Conservation (phyloP, 2,797 vertebrate species). For the Clarias platycephalus region DNA sequence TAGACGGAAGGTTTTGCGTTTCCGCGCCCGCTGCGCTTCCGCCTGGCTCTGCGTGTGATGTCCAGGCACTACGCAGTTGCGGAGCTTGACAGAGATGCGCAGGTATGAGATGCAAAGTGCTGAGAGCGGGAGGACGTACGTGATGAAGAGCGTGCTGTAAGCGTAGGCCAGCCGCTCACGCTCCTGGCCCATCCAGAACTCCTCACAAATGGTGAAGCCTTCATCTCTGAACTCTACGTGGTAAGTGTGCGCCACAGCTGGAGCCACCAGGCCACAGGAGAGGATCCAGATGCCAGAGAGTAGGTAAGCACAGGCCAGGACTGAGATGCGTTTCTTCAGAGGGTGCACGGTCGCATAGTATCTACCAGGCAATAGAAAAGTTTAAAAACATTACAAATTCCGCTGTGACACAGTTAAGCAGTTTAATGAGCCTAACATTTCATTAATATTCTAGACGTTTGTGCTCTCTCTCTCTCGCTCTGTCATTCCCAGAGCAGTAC, state of each 20-base stretch:
- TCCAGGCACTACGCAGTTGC: constrained; percentile 82
- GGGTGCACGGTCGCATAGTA: constrained; percentile 87
- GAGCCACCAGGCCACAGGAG: constrained; percentile 81
- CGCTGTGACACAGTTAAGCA: background rate
- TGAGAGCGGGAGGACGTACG: constrained; percentile 84
- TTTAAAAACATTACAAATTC: background rate
- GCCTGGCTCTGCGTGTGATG: constrained; percentile 83
- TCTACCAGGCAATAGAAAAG: constrained; percentile 59
- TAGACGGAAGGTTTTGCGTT: constrained; percentile 85
- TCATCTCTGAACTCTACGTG: constrained; percentile 84
- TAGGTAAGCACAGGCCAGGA: constrained; percentile 78
- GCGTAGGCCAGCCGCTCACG: constrained; percentile 79
- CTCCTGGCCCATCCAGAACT: constrained; percentile 87
- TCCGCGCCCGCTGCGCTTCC: constrained; percentile 76
- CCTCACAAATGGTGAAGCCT: constrained; percentile 86
- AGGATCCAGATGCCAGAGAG: constrained; percentile 84
- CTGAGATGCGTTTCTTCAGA: constrained; percentile 82
- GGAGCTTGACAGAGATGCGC: constrained; percentile 84
- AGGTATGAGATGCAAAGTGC: constrained; percentile 84
- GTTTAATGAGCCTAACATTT: background rate
- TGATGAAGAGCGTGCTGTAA: constrained; percentile 83
- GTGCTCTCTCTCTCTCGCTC: no score
- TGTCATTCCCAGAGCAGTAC: background rate
- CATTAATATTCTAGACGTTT: background rate
- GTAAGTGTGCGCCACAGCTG: constrained; percentile 85